Evolutionary conservation across 2,113 vertebrate genomes (phyloP), one percentile per base, ranked within the genome.

Genomic region (Fregata magnificens): DNA sequence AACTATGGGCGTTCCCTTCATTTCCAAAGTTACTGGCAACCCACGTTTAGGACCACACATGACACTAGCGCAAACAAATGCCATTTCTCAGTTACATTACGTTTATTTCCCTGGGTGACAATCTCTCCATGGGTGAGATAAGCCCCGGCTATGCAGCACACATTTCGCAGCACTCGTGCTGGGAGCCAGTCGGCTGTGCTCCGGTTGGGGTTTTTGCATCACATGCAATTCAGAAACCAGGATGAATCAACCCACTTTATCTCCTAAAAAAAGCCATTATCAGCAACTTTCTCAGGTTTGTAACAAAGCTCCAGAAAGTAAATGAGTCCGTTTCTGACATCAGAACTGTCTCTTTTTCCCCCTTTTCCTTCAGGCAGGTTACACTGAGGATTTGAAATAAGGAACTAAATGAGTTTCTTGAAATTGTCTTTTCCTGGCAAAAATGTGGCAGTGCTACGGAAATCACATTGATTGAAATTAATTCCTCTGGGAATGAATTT

Each of bases 111-210:
- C 53, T 25, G 34, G 36, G 40, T 89, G 87, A 77, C 61, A 74
- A 16, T 62, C 24, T 93, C 61, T 62, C 47, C 2, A 0, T 26
- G 56, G 29, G 44, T 0, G 1, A 82, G 81, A 91, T 42, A 53
- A 92, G n/a, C 13, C 19, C 44, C 0, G 2, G 19, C 45, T 17
- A 22, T 1, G 0, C 58, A 36, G 40, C 5, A 1, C 50, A 9
- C 3, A 0, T 49, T 59, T 65, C 45, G 7, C 36, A 50, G 32
- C 22, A 9, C 32, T 73, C 11, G 5, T 53, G 29, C 53, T 38
- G 21, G 52, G 42, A 92, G 17, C 42, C 55, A 2, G 16, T 15
- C 5, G 1, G 63, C 24, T 38, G 16, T 11, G 65, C 25, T 56
- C 14, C 2, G 2, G 20, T 62, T 2, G 1, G 32, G 40, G 15